phyloP scores from a whole-genome alignment of 2,888 invertebrate species.

The Trissoscelio sp. region DNA sequence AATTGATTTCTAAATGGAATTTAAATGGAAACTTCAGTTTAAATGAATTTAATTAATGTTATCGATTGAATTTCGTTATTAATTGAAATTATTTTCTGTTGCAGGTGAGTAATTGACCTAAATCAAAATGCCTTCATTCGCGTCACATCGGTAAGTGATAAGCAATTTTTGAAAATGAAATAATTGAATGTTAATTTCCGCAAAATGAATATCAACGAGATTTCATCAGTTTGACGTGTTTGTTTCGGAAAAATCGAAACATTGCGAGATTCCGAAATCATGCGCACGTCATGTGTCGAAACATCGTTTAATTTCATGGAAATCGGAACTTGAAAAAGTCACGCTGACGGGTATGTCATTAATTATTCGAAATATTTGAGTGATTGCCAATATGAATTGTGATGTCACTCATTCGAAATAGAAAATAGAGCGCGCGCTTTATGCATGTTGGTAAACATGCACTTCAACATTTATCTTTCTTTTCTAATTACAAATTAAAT shows the following conservation, averaged over 20 bases:
- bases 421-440: slow-evolving; percentile 13
- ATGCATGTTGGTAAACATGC: slow-evolving; percentile 13
- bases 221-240: too few relatives aligned
- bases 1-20: not conserved
- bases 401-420: slow-evolving; percentile 51
- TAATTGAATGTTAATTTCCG: too few relatives aligned
- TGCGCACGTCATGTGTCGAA: slow-evolving; percentile 47
- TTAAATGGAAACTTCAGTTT: too few relatives aligned
- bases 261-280: slow-evolving; percentile 24
- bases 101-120: slow-evolving; percentile 37
- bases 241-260: too few relatives aligned
- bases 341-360: slow-evolving; percentile 23
- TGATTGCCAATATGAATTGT: slow-evolving; percentile 52
- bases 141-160: slow-evolving; percentile 20
- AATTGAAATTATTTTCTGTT: slow-evolving; percentile 21
- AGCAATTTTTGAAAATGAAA: too few relatives aligned
- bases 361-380: slow-evolving; percentile 54
- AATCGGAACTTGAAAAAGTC: slow-evolving; percentile 39
- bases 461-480: too few relatives aligned
- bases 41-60: too few relatives aligned
- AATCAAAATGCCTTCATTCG: not conserved
- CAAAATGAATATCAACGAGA: slow-evolving; percentile 12
- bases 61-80: not conserved
- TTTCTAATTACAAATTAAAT: too few relatives aligned
- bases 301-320: slow-evolving; percentile 51